phyloP scores from a whole-genome alignment of 2,888 invertebrate species.

The Tiliacea citrago region DNA sequence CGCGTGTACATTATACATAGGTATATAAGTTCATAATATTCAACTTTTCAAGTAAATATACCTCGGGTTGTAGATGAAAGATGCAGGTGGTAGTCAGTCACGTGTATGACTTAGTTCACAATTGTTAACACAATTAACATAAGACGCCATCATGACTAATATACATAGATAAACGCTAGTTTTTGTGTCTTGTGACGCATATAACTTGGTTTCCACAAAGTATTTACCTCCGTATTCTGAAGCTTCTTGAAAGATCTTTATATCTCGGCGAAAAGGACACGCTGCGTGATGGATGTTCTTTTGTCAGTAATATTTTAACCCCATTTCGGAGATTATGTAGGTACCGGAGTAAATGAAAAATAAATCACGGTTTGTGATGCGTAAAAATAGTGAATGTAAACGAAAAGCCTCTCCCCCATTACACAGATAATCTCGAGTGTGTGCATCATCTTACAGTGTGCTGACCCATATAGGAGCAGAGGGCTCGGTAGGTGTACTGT shows the following conservation, averaged over 20 bases:
- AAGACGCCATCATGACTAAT: slow-evolving; percentile 17
- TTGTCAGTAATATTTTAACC: background rate
- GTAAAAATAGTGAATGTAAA: background rate
- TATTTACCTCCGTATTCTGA: background rate
- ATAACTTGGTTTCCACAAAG: background rate
- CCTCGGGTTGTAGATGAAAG: background rate
- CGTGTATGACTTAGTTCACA: background rate
- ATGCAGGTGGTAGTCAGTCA: background rate
- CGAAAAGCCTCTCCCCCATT: background rate
- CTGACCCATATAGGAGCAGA: slow-evolving; percentile 31
- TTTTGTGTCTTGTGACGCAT: slow-evolving; percentile 1
- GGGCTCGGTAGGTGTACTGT: slow-evolving; percentile 50
- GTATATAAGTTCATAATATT: background rate
- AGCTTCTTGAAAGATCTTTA: background rate
- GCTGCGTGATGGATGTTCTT: background rate
- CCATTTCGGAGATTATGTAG: background rate
- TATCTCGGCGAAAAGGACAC: background rate
- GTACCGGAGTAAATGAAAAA: background rate
- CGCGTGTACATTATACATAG: background rate
- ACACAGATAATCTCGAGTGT: slow-evolving; percentile 24
- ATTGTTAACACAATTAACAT: slow-evolving; percentile 17
- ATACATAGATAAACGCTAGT: slow-evolving; percentile 20
- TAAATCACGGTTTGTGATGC: background rate
- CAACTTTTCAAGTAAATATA: background rate
- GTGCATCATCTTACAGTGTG: slow-evolving; percentile 29